Base-by-base conservation (phyloP, 1,140 invertebrate species). In the Tenebrio molitor region DNA sequence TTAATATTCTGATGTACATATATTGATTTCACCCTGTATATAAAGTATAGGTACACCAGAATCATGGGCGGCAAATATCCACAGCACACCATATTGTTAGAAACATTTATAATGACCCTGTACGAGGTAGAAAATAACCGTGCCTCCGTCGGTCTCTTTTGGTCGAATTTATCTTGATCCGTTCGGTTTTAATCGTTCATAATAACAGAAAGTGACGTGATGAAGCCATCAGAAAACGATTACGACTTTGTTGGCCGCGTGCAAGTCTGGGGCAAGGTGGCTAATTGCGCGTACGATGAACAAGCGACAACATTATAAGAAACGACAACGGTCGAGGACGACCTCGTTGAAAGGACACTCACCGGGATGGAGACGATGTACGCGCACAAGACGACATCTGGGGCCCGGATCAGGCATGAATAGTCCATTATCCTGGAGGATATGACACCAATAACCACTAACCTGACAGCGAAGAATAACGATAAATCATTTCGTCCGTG, bases 361-460 rank as follows among this genome's bases (percentile, higher is more conserved):
- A 58, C 44, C 44, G 44, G 44, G 21, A 50, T 50, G 44, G 44
- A 29, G 25, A 29, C 25, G 25, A 29, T 29, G 25, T 29, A 29
- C 25, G 25, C 6, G 36, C 36, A 39, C 4, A 8, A 50, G 44
- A 50, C 50, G 23, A 25, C 50, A 58, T 58, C 50, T 58, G 50
- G 58, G n/a, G 29, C 70, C 23, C 36, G 41, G 70, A 44, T 72
- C 70, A 34, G 44, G 29, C 33, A 36, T 72, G 70, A 72, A 72
- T 72, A 53, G 72, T 69, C 72, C 62, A 73, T 73, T 73, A 73
- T 73, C 44, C 66, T 71, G 46, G 34, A 69, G 72, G 72, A 73
- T 70, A 64, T 73, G 67, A 73, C 72, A 73, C 72, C 72, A 70
- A 73, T 73, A 73, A 73, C 72, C 72, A 64, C 72, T 69, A 70